These are phyloP conservation scores for Pantherophis alleghaniensis DNA, from an alignment of 2,797 vertebrate species.

Conservation along the genomic window DNA sequence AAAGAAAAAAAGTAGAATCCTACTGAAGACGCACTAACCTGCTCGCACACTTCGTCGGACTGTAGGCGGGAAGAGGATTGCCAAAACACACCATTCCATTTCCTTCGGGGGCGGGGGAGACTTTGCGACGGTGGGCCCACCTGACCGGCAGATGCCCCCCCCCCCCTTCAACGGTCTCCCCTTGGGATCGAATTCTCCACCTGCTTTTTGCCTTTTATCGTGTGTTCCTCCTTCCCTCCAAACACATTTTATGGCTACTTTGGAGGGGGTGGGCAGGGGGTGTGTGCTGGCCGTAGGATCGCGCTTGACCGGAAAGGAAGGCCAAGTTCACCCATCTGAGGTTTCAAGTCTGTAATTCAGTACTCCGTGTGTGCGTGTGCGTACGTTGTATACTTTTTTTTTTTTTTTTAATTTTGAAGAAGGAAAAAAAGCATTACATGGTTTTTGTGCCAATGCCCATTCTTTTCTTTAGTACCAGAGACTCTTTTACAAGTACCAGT, in stretches of 20 bases:
- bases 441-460: conserved; percentile 85
- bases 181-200: conserved; percentile 39
- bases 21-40: conserved; percentile 47
- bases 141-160: conserved; percentile 44
- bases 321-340: conserved; percentile 59
- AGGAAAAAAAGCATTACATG: conserved; percentile 32
- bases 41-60: conserved; percentile 30
- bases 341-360: conserved; percentile 13
- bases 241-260: conserved; percentile 22
- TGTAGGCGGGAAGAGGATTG: background rate
- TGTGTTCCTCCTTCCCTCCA: conserved; percentile 38
- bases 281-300: conserved; percentile 49
- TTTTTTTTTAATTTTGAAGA: conserved; percentile 20
- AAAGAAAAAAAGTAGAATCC: background rate
- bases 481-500: conserved; percentile 84
- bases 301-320: conserved; percentile 54
- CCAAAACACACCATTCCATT: conserved; percentile 23
- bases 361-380: background rate
- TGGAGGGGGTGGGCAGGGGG: too few species aligned
- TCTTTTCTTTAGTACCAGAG: conserved; percentile 80
- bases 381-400: background rate
- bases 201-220: conserved; percentile 56
- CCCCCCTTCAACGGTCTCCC: conserved; percentile 15
- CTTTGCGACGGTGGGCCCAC: conserved; percentile 39
- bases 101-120: background rate